Percentiles rank a stretch among this genome's conserved stretches.
These are phyloP conservation scores for Epizoanthus scotinus DNA, from an alignment of 92 coral and sea anemone genomes.

Conservation along the genomic window DNA sequence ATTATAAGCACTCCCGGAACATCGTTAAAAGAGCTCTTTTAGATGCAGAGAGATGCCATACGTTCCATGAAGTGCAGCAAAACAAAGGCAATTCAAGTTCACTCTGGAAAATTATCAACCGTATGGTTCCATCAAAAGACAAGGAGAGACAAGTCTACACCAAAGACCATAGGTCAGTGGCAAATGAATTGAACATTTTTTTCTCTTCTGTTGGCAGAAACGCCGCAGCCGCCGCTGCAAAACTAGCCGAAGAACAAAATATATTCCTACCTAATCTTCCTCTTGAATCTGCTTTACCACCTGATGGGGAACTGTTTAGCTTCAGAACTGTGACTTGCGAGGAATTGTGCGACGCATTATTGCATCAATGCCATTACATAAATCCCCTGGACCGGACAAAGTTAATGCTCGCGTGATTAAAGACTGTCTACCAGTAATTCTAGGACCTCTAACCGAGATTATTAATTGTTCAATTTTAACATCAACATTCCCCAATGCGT, in stretches of 20 bases:
- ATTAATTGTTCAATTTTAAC: constrained; percentile 12
- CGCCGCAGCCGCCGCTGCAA: too few relatives aligned
- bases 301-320: background rate
- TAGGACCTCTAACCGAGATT: background rate
- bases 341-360: background rate
- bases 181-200: too few relatives aligned
- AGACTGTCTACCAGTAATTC: constrained; percentile 1
- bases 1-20: background rate
- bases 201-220: too few relatives aligned
- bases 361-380: constrained; percentile 7
- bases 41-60: background rate
- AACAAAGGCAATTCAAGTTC: background rate
- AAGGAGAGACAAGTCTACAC: constrained; percentile 4
- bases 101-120: constrained; percentile 10
- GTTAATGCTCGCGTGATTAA: background rate
- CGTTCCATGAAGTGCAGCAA: background rate
- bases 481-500: background rate
- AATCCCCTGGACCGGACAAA: constrained; percentile 2
- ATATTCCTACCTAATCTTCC: too few relatives aligned
- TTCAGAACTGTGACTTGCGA: background rate
- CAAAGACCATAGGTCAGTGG: too few relatives aligned
- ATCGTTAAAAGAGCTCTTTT: constrained; percentile 8
- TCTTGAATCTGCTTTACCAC: too few relatives aligned
- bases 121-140: constrained; percentile 22
- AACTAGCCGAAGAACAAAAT: too few relatives aligned